Evolutionary conservation across 2,797 vertebrate genomes (phyloP), one percentile per base, ranked within the genome.

Genomic region (Eulemur mongoz): DNA sequence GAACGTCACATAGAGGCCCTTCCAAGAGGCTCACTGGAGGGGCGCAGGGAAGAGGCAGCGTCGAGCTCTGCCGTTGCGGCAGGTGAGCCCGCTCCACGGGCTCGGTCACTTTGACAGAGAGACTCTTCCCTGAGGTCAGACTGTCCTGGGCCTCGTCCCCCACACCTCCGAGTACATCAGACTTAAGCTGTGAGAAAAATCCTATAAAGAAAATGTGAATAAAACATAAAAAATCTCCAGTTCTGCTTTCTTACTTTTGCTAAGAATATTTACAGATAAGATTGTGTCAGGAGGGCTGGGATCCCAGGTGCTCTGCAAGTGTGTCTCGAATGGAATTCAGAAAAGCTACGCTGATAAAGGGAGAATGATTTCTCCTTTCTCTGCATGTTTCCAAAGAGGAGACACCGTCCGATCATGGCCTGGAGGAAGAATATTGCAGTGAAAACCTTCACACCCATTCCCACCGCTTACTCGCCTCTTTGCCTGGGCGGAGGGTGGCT

Each of bases 131-230:
- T 10, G 63, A 38, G 78, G 90, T 63, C 57, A 35, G 78, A 4
- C 0, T 48, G 50, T 89, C 73, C 82, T 81, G 30, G 86, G 78
- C 85, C 89, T 96, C 90, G 93, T 91, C 80, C 57, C 95, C 97
- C 89, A 94, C 67, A 7, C 94, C 69, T 96, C 73, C 67, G 7
- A 72, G 75, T 95, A 96, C 89, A 90, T 65, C 95, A 91, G 92
- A 97, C 97, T 97, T 97, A 96, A 95, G 82, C 96, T 8, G 1
- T 93, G 79, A 97, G 92, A 7, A 61, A 96, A 92, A 92, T 54
- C 76, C 94, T 89, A 98, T 59, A 83, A 94, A 25, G 84, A 70
- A 98, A 81, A 93, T 30, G 22, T 5, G 75, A 93, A 27, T 70
- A 83, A 86, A 95, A 95, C 38, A 63, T 40, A 84, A 63, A 89